Evolutionary conservation across 2,888 invertebrate genomes (phyloP).

Genomic region (Caenorhabditis sp.): DNA sequence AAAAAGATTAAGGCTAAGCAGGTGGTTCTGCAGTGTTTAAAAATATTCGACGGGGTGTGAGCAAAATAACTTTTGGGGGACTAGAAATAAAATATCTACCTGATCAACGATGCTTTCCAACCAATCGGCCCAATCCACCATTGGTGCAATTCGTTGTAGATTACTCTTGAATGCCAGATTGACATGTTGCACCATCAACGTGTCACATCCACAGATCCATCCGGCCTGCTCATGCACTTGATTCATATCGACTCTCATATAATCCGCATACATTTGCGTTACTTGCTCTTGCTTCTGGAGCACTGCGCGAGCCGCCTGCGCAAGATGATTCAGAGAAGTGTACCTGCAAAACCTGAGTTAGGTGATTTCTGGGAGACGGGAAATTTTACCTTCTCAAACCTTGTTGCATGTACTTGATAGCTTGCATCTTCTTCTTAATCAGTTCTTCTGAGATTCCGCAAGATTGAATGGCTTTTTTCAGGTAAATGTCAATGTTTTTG

Average conservation of each 20-base stretch:
- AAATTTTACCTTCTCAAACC: conserved; percentile 82
- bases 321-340: conserved; percentile 94
- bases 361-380: conserved; percentile 92
- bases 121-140: conserved; percentile 98
- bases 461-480: conserved; percentile 77
- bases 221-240: conserved; percentile 90
- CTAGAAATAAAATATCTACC: too few species aligned
- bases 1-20: background rate
- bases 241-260: conserved; percentile 94
- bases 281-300: conserved; percentile 93
- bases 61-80: too few species aligned
- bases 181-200: conserved; percentile 77
- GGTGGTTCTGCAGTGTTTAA: too few species aligned
- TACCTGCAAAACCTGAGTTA: conserved; percentile 85
- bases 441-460: conserved; percentile 72
- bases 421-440: conserved; percentile 75
- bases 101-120: conserved; percentile 89
- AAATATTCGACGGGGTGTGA: too few species aligned
- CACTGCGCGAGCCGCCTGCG: conserved; percentile 92
- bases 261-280: conserved; percentile 92
- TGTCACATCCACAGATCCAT: conserved; percentile 96
- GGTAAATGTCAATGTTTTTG: conserved; percentile 87
- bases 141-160: conserved; percentile 82
- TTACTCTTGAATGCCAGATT: conserved; percentile 76
- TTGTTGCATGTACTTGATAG: conserved; percentile 76